Evolutionary conservation across 2,113 vertebrate species (phyloP).

Genomic region (Danio rerio): GRCz12tu NC_133196.1:12826501-12827000

Average conservation of each 20-base stretch:
- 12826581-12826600: too few species aligned
- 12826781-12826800: background rate
- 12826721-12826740: too few species aligned
- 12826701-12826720: too few species aligned
- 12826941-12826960: background rate
- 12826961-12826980: background rate
- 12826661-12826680: too few species aligned
- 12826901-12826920: background rate
- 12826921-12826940: conserved; percentile 11
- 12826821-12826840: background rate
- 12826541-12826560: too few species aligned
- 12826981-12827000: conserved; percentile 21
- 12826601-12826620: too few species aligned
- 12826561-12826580: too few species aligned
- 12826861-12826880: conserved; percentile 6
- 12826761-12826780: background rate
- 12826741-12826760: background rate
- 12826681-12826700: too few species aligned
- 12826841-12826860: background rate
- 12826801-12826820: background rate
- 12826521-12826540: too few species aligned
- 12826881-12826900: background rate
- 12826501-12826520: too few species aligned
- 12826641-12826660: too few species aligned
- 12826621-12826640: too few species aligned